Conservation (phyloP, 2,797 vertebrate species). For the Acestrorhynchus altus region DNA sequence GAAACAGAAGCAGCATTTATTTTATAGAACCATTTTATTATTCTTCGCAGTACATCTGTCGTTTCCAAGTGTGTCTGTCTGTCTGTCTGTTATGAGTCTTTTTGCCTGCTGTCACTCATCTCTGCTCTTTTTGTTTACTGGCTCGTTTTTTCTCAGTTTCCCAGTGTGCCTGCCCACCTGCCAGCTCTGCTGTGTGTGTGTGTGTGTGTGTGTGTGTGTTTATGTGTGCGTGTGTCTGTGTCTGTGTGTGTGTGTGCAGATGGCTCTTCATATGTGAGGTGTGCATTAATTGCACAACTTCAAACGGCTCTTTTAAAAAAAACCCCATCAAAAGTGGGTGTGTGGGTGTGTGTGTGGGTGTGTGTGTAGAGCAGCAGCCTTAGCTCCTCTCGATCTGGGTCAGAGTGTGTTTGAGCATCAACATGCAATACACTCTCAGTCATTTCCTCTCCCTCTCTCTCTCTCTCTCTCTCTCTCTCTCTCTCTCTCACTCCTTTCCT, state of each 20-base stretch:
- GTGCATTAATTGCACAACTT: slow-evolving; percentile 74
- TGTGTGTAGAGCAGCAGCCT: slow-evolving; percentile 59
- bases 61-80: background rate
- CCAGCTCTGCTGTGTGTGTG: slow-evolving; percentile 36
- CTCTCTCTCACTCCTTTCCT: background rate
- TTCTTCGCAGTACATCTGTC: no score
- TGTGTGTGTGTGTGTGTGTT: slow-evolving; percentile 4
- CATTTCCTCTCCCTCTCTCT: background rate
- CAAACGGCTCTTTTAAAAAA: slow-evolving; percentile 66
- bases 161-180: slow-evolving; percentile 42
- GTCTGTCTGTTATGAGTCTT: background rate
- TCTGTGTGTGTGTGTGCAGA: slow-evolving; percentile 58
- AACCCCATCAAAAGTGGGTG: slow-evolving; percentile 67
- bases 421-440: slow-evolving; percentile 1
- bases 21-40: no score
- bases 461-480: background rate
- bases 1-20: no score
- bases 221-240: background rate
- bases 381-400: slow-evolving; percentile 68
- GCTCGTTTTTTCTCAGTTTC: slow-evolving; percentile 46
- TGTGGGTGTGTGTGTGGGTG: no score
- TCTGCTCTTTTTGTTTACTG: slow-evolving; percentile 51
- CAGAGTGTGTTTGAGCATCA: slow-evolving; percentile 57
- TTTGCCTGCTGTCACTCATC: slow-evolving; percentile 41
- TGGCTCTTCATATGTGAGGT: slow-evolving; percentile 72